phyloP scores from a whole-genome alignment of 2,797 vertebrate genomes.

The Mormyrus hasselquistii region DNA sequence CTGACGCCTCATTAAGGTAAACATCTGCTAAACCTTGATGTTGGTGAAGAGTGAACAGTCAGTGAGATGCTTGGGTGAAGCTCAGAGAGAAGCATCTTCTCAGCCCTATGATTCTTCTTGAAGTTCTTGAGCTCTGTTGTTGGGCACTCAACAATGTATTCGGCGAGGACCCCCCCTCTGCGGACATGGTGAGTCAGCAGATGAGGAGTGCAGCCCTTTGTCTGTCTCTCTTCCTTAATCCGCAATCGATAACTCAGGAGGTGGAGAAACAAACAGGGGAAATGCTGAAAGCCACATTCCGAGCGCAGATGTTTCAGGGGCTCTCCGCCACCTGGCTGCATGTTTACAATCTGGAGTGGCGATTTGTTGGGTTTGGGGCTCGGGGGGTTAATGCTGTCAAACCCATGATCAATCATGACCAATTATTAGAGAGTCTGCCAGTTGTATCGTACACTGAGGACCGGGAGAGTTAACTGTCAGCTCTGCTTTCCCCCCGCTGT shows the following conservation, averaged over 20 bases:
- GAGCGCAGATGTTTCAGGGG: background rate
- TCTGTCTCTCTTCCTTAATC: background rate
- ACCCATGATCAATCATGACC: background rate
- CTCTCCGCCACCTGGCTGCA: background rate
- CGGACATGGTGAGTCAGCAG: background rate
- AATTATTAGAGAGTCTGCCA: background rate
- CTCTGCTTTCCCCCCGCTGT: background rate
- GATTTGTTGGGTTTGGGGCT: background rate
- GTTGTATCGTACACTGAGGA: background rate
- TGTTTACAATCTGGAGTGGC: background rate
- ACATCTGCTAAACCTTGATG: background rate
- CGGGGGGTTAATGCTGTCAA: background rate
- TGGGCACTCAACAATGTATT: background rate
- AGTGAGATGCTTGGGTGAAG: background rate
- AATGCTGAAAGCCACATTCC: background rate
- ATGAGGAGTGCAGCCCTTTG: background rate
- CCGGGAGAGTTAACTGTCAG: background rate
- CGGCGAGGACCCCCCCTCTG: background rate
- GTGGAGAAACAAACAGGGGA: background rate
- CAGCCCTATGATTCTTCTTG: background rate
- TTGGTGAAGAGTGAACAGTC: background rate
- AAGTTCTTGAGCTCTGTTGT: background rate
- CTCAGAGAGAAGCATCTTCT: background rate
- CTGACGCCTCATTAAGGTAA: background rate
- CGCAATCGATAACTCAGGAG: background rate